A percentile compares a stretch with the other conserved stretches of the same genome.
Evolutionary conservation across 2,888 invertebrate species (phyloP).

Genomic region (Aradus depressus): DNA sequence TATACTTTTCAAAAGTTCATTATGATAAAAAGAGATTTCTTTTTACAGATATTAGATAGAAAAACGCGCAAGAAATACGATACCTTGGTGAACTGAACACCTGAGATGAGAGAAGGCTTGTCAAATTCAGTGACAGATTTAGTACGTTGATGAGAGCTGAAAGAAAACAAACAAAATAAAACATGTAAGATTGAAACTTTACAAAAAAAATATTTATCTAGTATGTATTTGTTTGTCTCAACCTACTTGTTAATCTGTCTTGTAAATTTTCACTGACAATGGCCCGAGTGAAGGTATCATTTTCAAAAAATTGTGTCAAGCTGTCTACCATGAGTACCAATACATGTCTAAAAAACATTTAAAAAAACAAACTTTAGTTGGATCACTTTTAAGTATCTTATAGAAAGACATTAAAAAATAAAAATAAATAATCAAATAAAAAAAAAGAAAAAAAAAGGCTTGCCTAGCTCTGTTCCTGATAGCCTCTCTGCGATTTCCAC

Average conservation of each 20-base stretch:
- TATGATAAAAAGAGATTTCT: constrained; percentile 1
- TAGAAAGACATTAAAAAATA: neutral
- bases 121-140: too few relatives aligned
- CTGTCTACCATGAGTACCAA: constrained; percentile 40
- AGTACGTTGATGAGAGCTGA: too few relatives aligned
- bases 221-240: neutral
- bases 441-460: neutral
- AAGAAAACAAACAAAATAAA: too few relatives aligned
- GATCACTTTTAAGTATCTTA: neutral
- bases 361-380: neutral
- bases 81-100: too few relatives aligned
- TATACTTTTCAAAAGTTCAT: neutral
- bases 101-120: too few relatives aligned
- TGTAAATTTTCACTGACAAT: constrained; percentile 33
- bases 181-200: neutral
- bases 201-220: neutral
- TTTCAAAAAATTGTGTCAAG: constrained; percentile 41
- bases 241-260: constrained; percentile 35
- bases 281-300: constrained; percentile 34
- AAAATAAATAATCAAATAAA: neutral
- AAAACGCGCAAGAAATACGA: constrained; percentile 6
- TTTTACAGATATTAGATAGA: constrained; percentile 2
- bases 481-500: constrained; percentile 16
- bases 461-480: constrained; percentile 21
- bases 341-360: constrained; percentile 35